Percentiles rank a stretch among this genome's conserved stretches.
phyloP scores from a whole-genome alignment of 2,888 invertebrate species.

The Cosmopolites sordidus region DNA sequence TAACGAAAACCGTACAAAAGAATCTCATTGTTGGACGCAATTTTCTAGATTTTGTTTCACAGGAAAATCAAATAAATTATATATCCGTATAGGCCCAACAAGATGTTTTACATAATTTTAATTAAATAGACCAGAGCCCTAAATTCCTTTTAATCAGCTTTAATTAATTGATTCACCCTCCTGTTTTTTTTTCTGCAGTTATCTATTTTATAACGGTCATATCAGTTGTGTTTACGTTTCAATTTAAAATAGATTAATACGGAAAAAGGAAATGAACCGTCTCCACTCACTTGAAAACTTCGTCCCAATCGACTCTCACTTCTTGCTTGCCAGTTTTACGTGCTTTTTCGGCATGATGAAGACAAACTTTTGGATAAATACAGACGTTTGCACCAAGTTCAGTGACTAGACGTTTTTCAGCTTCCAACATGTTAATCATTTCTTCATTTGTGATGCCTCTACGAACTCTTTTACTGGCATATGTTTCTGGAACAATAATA shows the following conservation, averaged over 20 bases:
- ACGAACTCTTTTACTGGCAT: slow-evolving; percentile 60
- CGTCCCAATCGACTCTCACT: slow-evolving; percentile 64
- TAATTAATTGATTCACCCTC: slow-evolving; percentile 15
- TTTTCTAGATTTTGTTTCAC: too few species aligned
- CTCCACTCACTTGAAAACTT: slow-evolving; percentile 66
- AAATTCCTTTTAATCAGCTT: slow-evolving; percentile 16
- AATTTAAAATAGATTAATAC: background rate
- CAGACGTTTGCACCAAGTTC: slow-evolving; percentile 77
- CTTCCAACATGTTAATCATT: slow-evolving; percentile 62
- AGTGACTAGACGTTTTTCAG: slow-evolving; percentile 73
- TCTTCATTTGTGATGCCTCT: slow-evolving; percentile 53
- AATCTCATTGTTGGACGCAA: too few species aligned
- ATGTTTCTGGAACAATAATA: slow-evolving; percentile 58
- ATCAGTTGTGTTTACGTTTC: slow-evolving; percentile 10
- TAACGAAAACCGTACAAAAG: too few species aligned
- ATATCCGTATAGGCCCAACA: too few species aligned
- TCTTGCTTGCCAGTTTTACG: slow-evolving; percentile 43
- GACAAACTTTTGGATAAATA: slow-evolving; percentile 74
- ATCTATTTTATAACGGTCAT: slow-evolving; percentile 10
- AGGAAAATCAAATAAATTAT: too few species aligned
- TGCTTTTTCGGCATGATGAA: slow-evolving; percentile 62
- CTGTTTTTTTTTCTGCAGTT: slow-evolving; percentile 13
- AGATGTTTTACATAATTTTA: slow-evolving; percentile 5
- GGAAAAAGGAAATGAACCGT: slow-evolving; percentile 4
- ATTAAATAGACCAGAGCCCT: slow-evolving; percentile 10